Conservation (phyloP, 2,797 vertebrate species). For the Eulemur coronatus region DNA sequence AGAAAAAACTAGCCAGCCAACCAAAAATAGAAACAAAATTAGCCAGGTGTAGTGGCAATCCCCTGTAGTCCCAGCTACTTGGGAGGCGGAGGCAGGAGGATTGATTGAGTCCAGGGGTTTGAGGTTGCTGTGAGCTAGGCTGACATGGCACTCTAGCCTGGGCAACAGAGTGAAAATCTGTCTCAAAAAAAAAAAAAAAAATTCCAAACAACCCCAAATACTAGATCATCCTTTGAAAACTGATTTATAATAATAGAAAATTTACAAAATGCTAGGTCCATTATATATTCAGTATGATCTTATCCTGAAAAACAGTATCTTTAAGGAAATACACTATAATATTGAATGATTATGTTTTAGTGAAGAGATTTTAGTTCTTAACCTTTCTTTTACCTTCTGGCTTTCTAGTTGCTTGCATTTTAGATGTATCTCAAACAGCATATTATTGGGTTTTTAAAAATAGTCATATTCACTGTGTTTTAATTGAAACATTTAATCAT, state of each 20-base stretch:
- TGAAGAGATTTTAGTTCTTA: conserved; percentile 8
- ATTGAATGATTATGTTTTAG: not conserved
- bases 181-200: not conserved
- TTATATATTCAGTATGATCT: not conserved
- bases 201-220: conserved; percentile 3
- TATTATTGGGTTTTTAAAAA: not conserved
- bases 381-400: not conserved
- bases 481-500: not conserved
- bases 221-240: not conserved
- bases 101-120: no score
- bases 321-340: not conserved
- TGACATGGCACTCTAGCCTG: no score
- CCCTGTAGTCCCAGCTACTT: no score
- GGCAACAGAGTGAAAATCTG: no score
- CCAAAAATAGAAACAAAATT: no score
- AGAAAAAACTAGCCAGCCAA: no score
- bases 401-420: not conserved
- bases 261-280: not conserved
- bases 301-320: not conserved
- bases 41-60: no score
- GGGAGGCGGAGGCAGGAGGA: no score
- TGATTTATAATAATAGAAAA: conserved; percentile 1
- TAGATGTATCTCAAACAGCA: not conserved
- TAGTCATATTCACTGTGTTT: not conserved
- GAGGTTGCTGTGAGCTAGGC: no score